Percentiles rank a stretch among this genome's conserved stretches.
These are phyloP conservation scores for Tolmerus cingulatus DNA, from an alignment of 2,888 invertebrate genomes.

Conservation along the genomic window DNA sequence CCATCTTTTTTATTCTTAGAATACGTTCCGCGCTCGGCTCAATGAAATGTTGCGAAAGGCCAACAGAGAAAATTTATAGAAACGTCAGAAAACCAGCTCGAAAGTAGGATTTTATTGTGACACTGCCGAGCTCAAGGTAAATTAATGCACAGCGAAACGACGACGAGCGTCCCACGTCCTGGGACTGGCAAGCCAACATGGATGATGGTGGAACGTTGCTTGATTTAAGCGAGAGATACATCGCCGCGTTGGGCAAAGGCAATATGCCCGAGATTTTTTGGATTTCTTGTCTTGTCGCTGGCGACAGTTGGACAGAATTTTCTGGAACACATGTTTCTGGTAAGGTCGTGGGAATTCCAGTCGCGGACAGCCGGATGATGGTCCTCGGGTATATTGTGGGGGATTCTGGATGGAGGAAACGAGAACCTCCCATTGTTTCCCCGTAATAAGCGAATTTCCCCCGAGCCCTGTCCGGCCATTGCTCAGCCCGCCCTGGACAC, in stretches of 20 bases:
- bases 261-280: not conserved
- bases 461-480: not conserved
- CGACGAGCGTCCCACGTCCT: not conserved
- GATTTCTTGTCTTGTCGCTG: not conserved
- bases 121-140: not conserved
- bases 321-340: not conserved
- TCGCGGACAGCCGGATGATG: not conserved
- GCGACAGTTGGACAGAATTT: not conserved
- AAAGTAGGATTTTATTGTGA: slow-evolving; percentile 2
- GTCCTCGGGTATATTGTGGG: not conserved
- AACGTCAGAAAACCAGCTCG: slow-evolving; percentile 16
- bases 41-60: slow-evolving; percentile 2
- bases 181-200: not conserved
- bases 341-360: not conserved
- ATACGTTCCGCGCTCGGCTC: not conserved
- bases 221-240: slow-evolving; percentile 1
- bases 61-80: slow-evolving; percentile 3
- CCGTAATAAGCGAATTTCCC: not conserved
- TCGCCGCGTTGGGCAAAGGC: not conserved
- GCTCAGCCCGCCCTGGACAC: not conserved
- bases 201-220: not conserved
- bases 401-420: not conserved
- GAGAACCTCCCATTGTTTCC: not conserved
- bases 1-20: not conserved
- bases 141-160: not conserved